These are phyloP conservation scores for Aegithalos caudatus DNA, from an alignment of 2,113 vertebrate genomes.

Conservation along the genomic window DNA sequence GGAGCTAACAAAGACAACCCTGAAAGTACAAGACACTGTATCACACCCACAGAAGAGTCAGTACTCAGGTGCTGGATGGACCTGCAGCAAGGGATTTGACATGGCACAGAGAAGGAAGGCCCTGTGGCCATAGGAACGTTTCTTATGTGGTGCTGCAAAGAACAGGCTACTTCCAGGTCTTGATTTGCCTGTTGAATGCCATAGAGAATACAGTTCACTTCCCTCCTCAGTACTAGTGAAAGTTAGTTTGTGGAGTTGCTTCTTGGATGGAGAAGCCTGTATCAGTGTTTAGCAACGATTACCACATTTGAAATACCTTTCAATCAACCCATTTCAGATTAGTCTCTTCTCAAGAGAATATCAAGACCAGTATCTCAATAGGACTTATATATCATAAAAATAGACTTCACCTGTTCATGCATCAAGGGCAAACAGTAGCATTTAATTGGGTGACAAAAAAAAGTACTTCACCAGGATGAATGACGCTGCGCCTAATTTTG, in stretches of 20 bases:
- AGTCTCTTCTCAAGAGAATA: neutral
- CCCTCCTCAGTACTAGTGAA: neutral
- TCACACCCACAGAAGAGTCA: neutral
- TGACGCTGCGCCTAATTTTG: neutral
- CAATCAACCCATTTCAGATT: neutral
- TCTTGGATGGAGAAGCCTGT: neutral
- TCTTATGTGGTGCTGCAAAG: neutral
- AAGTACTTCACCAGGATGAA: neutral
- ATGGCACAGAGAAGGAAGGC: neutral
- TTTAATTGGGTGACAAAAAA: neutral
- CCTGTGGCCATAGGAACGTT: neutral
- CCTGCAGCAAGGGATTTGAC: neutral
- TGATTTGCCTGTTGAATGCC: neutral
- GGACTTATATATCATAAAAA: neutral
- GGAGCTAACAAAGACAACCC: neutral
- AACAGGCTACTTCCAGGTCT: neutral
- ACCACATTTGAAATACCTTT: neutral
- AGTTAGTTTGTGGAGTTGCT: neutral
- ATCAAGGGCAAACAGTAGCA: neutral
- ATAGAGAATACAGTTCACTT: neutral
- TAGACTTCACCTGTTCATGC: neutral
- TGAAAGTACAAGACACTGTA: neutral
- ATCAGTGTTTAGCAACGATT: neutral
- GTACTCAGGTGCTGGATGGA: accelerated
- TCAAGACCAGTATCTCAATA: too few relatives aligned